These are phyloP conservation scores for Momotus momota DNA, from an alignment of 2,797 vertebrate species.

Conservation along the genomic window DNA sequence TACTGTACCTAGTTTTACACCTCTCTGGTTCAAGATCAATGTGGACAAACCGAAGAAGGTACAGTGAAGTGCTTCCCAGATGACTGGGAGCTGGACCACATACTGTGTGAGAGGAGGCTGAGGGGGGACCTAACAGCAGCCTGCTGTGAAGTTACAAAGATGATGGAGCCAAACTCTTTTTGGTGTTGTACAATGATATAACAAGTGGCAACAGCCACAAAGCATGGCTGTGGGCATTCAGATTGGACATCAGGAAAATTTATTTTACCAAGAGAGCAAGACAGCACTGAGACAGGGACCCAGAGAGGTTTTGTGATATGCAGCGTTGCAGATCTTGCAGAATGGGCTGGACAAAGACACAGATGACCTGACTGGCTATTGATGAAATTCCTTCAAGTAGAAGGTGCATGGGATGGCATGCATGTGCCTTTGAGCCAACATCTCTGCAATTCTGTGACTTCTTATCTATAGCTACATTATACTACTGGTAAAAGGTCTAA, in stretches of 20 bases:
- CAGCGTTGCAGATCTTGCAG: not conserved
- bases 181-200: not conserved
- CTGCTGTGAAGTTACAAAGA: not conserved
- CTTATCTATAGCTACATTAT: not conserved
- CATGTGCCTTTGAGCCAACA: not conserved
- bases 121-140: not conserved
- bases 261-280: not conserved
- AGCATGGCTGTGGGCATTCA: not conserved
- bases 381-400: not conserved
- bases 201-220: not conserved
- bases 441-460: not conserved
- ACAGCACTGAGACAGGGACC: not conserved
- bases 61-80: not conserved
- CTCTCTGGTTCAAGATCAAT: not conserved
- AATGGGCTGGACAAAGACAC: not conserved
- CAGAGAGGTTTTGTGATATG: not conserved
- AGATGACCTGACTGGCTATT: not conserved
- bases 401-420: not conserved
- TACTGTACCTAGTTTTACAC: not conserved
- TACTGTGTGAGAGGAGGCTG: not conserved
- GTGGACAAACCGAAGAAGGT: not conserved
- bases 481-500: not conserved
- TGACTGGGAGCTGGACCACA: not conserved
- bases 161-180: not conserved
- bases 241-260: not conserved